A percentile compares a stretch with the other conserved stretches of the same genome.
Conservation (phyloP, 2,888 invertebrate genomes). For the Dyspetes luteomarginatus region DNA sequence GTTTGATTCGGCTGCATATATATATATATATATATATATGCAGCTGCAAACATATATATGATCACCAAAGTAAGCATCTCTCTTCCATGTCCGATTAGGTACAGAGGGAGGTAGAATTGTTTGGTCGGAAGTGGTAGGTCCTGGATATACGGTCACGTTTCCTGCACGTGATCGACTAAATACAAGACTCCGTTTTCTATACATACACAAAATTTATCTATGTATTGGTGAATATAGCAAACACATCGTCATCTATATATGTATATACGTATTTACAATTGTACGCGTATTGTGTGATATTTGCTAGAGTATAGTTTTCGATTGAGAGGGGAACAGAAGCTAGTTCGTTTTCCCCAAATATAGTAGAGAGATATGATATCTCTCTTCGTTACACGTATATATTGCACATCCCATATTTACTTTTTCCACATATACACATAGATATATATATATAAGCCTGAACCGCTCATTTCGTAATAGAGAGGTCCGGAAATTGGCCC, state of each 20-base stretch:
- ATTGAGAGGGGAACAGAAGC: constrained; percentile 30
- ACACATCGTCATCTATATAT: not conserved
- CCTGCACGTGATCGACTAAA: constrained; percentile 32
- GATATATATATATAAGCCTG: not conserved
- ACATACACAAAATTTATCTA: not conserved
- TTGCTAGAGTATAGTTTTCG: constrained; percentile 49
- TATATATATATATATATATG: not conserved
- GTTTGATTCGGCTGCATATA: not conserved
- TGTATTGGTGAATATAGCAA: not conserved
- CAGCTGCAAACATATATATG: not conserved
- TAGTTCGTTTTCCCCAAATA: constrained; percentile 42
- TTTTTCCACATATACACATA: constrained; percentile 38
- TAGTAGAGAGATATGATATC: constrained; percentile 48
- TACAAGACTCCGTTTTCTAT: constrained; percentile 21
- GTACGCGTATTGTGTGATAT: constrained; percentile 26
- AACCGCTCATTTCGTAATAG: constrained; percentile 45
- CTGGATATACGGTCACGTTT: constrained; percentile 34
- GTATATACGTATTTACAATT: constrained; percentile 9
- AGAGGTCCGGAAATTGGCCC: constrained; percentile 60
- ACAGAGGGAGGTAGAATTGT: constrained; percentile 69
- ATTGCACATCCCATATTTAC: constrained; percentile 25
- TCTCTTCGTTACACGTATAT: constrained; percentile 39
- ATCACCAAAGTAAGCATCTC: not conserved
- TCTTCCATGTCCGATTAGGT: constrained; percentile 71
- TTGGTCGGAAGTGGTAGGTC: constrained; percentile 54